Evolutionary conservation across 2,888 invertebrate species (phyloP), one percentile per base, ranked within the genome.

Genomic region (Junonia oenone): DNA sequence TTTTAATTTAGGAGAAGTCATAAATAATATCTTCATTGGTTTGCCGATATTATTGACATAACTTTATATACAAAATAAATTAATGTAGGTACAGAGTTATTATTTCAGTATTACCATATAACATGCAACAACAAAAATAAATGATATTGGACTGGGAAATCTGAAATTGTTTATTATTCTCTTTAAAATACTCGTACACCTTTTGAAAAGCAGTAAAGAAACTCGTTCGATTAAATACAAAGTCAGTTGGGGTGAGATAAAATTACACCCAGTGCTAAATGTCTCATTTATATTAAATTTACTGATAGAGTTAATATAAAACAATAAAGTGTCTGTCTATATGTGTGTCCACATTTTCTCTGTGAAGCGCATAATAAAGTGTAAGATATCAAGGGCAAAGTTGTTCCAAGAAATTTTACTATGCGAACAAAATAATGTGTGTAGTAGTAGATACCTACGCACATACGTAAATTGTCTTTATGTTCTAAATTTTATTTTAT

Each of bases 171-270:
- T n/a, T n/a, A n/a, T n/a, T n/a, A n/a, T n/a, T n/a, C n/a, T n/a
- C n/a, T n/a, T n/a, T n/a, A n/a, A n/a, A n/a, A 11, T 11, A 31
- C 2, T 11, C 31, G 14, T 38, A 8, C 9, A 17, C 2, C 19
- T 14, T 47, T 38, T 19, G 19, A 17, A 38, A 45, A 14, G 5
- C 26, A 13, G 29, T 27, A 37, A 14, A 27, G 8, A 38, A 53
- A 47, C 31, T 13, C 19, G n/a, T n/a, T n/a, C n/a, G 35, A 22
- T 14, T 31, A 14, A 38, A 45, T 53, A 53, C 53, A 53, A 53
- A 47, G 53, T 53, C 38, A 13, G 22, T 47, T 29, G 29, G 38
- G 37, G n/a, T n/a, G n/a, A n/a, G n/a, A 47, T 33, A 47, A 47
- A 38, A 53, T 46, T 31, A 38, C 27, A 46, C 22, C 31, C 22